A percentile compares a stretch with the other conserved stretches of the same genome.
These are phyloP conservation scores for Lasioglossum marginatum DNA, from an alignment of 2,888 invertebrate species.

Conservation along the genomic window DNA sequence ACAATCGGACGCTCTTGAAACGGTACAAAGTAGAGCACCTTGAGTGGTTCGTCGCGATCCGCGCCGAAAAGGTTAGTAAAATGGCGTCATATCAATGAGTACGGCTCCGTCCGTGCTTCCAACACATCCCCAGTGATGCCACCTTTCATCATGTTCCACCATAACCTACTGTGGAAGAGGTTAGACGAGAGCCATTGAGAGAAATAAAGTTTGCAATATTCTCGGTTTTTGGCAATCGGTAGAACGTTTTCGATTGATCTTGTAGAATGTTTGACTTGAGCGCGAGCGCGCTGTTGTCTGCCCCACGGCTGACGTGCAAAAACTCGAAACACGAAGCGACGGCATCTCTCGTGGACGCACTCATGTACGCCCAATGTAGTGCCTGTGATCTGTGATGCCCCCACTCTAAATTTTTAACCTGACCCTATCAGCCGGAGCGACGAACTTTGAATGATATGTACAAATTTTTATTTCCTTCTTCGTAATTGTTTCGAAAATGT, in stretches of 20 bases:
- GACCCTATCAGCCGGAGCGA: slow-evolving; percentile 36
- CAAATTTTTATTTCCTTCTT: slow-evolving; percentile 15
- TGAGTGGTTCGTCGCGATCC: slow-evolving; percentile 66
- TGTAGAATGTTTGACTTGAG: slow-evolving; percentile 41
- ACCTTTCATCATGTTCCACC: slow-evolving; percentile 78
- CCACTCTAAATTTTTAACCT: slow-evolving; percentile 42
- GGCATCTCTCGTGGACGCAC: slow-evolving; percentile 71
- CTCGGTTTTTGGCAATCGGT: slow-evolving; percentile 13
- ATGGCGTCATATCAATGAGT: slow-evolving; percentile 83
- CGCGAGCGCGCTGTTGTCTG: slow-evolving; percentile 58
- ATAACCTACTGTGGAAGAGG: slow-evolving; percentile 65
- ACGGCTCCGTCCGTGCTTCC: slow-evolving; percentile 72
- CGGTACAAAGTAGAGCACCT: slow-evolving; percentile 53
- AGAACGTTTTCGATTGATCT: slow-evolving; percentile 32
- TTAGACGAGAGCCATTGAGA: slow-evolving; percentile 64
- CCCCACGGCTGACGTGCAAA: slow-evolving; percentile 63
- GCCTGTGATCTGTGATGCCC: slow-evolving; percentile 24
- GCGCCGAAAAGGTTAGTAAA: slow-evolving; percentile 84
- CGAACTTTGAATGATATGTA: slow-evolving; percentile 28
- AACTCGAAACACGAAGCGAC: slow-evolving; percentile 70
- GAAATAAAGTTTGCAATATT: slow-evolving; percentile 7
- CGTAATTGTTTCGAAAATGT: neutral
- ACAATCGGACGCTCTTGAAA: slow-evolving; percentile 36
- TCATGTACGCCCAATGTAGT: slow-evolving; percentile 63
- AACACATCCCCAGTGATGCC: slow-evolving; percentile 79